These are phyloP conservation scores for Papio anubis DNA, from an alignment of 2,113 vertebrate species.

Conservation along the genomic window DNA sequence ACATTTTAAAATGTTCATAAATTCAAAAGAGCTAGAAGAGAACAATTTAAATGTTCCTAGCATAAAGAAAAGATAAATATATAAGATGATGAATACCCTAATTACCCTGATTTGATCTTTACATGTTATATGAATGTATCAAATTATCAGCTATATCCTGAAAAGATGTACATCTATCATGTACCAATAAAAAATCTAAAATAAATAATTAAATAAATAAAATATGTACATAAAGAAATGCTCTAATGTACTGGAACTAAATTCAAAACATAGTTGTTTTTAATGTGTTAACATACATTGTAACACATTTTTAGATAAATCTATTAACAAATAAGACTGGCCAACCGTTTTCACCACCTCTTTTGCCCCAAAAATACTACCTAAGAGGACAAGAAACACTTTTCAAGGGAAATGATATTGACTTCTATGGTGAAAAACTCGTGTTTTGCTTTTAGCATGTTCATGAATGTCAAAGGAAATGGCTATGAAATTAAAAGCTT, in stretches of 20 bases:
- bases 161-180: neutral
- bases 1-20: neutral
- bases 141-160: neutral
- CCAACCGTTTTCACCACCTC: neutral
- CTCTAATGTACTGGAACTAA: neutral
- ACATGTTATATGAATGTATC: neutral
- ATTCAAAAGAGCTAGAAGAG: neutral
- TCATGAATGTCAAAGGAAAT: neutral
- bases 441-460: neutral
- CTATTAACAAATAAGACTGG: neutral
- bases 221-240: neutral
- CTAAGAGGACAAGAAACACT: neutral
- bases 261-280: constrained; percentile 4
- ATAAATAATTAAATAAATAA: neutral
- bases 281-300: neutral
- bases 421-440: neutral
- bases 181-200: neutral
- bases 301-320: neutral
- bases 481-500: constrained; percentile 13
- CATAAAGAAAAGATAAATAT: neutral
- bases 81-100: neutral
- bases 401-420: neutral
- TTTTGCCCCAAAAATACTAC: neutral
- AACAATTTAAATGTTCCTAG: neutral
- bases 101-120: neutral